Percentiles rank a stretch among this genome's conserved stretches.
phyloP scores from a whole-genome alignment of 2,797 vertebrate genomes.

The Danio kyathit region DNA sequence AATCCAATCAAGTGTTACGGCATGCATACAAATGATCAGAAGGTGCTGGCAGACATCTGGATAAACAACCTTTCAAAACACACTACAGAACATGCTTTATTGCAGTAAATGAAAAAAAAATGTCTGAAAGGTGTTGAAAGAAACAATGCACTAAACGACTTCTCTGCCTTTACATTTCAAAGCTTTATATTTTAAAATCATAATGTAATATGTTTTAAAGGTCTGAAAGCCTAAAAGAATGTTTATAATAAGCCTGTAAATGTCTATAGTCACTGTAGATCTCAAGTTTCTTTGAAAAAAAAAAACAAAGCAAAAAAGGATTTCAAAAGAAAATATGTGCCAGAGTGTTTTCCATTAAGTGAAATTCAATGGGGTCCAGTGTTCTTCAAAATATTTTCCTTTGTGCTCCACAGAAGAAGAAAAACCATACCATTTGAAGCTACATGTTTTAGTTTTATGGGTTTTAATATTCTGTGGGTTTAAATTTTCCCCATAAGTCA shows the following conservation, averaged over 20 bases:
- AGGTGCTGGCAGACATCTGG: neutral
- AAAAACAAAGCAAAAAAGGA: too few species aligned
- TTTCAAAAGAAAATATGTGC: too few species aligned
- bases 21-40: conserved; percentile 8
- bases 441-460: neutral
- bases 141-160: neutral
- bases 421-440: neutral
- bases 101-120: neutral
- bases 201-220: too few species aligned
- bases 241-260: too few species aligned
- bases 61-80: neutral
- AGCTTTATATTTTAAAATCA: neutral
- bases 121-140: neutral
- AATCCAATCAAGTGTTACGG: neutral
- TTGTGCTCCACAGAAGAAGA: neutral
- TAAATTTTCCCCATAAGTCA: neutral
- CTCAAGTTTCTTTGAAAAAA: too few species aligned
- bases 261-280: too few species aligned
- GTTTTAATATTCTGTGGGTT: too few species aligned
- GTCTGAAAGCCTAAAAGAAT: too few species aligned
- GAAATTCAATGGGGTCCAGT: neutral
- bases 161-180: neutral
- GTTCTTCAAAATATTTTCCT: neutral
- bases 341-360: neutral
- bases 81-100: neutral